Conservation (phyloP, 2,113 vertebrate genomes). For the Toxostoma redivivum region DNA sequence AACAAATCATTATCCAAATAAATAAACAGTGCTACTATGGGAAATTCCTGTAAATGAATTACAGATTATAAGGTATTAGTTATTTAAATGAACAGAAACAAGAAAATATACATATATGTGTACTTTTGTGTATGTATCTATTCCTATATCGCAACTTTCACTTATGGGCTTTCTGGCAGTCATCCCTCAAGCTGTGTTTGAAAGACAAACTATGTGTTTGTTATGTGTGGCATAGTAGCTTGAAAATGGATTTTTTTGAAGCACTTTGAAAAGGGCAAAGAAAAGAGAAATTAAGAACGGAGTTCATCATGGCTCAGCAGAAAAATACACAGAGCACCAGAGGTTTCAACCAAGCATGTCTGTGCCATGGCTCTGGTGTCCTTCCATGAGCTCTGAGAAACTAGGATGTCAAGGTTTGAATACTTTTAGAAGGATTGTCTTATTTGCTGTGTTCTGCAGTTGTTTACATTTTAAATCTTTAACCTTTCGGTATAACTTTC, state of each 20-base stretch:
- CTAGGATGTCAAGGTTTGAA: background rate
- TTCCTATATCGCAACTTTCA: background rate
- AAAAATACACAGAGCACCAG: background rate
- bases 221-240: background rate
- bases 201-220: background rate
- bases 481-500: background rate
- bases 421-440: background rate
- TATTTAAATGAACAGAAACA: background rate
- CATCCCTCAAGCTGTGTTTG: background rate
- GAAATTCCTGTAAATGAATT: background rate
- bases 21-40: background rate
- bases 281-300: background rate
- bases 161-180: background rate
- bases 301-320: background rate
- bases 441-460: background rate
- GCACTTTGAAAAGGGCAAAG: background rate
- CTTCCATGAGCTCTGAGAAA: rapidly evolving
- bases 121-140: background rate
- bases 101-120: background rate
- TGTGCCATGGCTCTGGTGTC: background rate
- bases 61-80: background rate
- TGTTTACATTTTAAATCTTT: background rate
- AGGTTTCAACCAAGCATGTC: rapidly evolving
- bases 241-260: background rate
- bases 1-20: background rate